phyloP scores from a whole-genome alignment of 2,888 invertebrate species.

The Aporophyla lueneburgensis region DNA sequence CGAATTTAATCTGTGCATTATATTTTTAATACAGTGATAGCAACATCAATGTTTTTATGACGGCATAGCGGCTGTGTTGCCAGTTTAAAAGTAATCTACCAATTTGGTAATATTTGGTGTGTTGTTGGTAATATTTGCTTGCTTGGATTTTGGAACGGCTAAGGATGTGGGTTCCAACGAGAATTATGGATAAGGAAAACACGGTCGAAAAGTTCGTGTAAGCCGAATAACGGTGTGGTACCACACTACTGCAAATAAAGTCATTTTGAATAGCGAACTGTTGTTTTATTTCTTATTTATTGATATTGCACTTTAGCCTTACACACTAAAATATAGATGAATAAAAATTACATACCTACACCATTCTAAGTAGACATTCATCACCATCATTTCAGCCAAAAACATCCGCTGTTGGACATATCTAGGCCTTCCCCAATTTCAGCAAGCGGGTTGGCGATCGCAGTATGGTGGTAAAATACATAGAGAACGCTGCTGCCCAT shows the following conservation, averaged over 20 bases:
- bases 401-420: no score
- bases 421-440: no score
- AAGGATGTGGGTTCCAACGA: constrained; percentile 37
- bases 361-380: no score
- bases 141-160: constrained; percentile 57
- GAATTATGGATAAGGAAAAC: constrained; percentile 29
- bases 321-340: no score
- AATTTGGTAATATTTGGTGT: constrained; percentile 62
- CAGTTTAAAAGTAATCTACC: constrained; percentile 47
- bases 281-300: constrained; percentile 60
- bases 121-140: constrained; percentile 61
- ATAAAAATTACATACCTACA: no score
- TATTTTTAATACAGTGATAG: constrained; percentile 62
- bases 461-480: no score
- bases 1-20: constrained; percentile 67
- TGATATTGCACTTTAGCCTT: no score
- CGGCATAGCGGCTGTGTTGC: constrained; percentile 55
- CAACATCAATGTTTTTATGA: constrained; percentile 44
- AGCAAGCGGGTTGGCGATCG: no score
- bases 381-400: no score
- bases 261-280: constrained; percentile 76
- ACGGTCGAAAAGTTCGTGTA: constrained; percentile 28
- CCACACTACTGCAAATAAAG: constrained; percentile 80
- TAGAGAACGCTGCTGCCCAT: no score
- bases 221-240: constrained; percentile 62